phyloP scores from a whole-genome alignment of 2,888 invertebrate genomes.

The Shargacucullia verbasci region DNA sequence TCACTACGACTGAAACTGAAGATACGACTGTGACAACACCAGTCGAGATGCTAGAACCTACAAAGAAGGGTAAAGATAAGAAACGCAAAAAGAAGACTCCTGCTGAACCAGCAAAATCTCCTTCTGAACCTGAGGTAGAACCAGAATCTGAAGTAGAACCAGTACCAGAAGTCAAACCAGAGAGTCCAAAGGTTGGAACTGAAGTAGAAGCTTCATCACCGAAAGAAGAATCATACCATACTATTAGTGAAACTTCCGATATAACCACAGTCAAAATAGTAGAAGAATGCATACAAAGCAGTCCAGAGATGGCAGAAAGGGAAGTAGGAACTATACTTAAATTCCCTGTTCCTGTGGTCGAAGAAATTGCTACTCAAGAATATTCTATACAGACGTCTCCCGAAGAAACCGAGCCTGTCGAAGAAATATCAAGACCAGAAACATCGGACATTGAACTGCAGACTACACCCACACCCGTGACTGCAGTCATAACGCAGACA shows the following conservation, averaged over 20 bases:
- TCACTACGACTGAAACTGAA: constrained; percentile 79
- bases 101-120: constrained; percentile 63
- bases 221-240: constrained; percentile 89
- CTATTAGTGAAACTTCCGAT: constrained; percentile 89
- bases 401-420: constrained; percentile 79
- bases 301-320: constrained; percentile 79
- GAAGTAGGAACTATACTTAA: constrained; percentile 88
- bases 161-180: constrained; percentile 67
- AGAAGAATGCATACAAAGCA: constrained; percentile 90
- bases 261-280: constrained; percentile 90
- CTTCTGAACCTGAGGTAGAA: constrained; percentile 50
- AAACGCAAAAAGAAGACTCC: constrained; percentile 86
- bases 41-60: constrained; percentile 67
- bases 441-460: constrained; percentile 83
- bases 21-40: constrained; percentile 73
- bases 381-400: constrained; percentile 90
- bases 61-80: constrained; percentile 78
- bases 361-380: constrained; percentile 89
- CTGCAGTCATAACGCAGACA: constrained; percentile 90
- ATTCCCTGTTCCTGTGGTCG: constrained; percentile 89
- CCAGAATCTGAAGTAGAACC: constrained; percentile 45
- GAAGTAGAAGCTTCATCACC: constrained; percentile 87
- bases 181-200: constrained; percentile 83
- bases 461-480: constrained; percentile 85
- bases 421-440: constrained; percentile 68